Percentiles rank a stretch among this genome's conserved stretches.
Evolutionary conservation across 1,140 invertebrate genomes (phyloP).

Genomic region (Zaprionus inermis): DNA sequence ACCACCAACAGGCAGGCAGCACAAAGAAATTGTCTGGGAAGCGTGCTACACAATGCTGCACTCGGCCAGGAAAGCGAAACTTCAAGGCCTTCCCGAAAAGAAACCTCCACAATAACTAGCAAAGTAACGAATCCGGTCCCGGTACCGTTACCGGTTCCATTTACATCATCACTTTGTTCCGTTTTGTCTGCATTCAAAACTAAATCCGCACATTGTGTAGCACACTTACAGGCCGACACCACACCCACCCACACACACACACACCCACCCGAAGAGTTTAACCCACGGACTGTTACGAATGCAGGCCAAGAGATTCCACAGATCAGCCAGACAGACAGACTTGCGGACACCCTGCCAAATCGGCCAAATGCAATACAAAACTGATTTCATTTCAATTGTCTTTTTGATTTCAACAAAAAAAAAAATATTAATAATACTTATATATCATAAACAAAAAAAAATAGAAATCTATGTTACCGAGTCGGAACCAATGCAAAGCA

Average conservation of each 20-base stretch:
- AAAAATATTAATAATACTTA: conserved; percentile 16
- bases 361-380: conserved; percentile 28
- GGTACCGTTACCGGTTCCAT: conserved; percentile 26
- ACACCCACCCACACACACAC: background rate
- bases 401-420: conserved; percentile 26
- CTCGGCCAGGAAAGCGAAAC: background rate
- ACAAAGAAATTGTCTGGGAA: conserved; percentile 10
- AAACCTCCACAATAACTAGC: conserved; percentile 13
- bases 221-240: conserved; percentile 20
- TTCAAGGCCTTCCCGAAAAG: conserved; percentile 3
- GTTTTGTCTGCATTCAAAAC: conserved; percentile 2
- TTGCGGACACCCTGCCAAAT: conserved; percentile 41
- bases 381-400: conserved; percentile 35
- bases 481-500: conserved; percentile 80
- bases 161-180: conserved; percentile 16
- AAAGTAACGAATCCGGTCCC: conserved; percentile 20
- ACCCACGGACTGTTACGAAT: conserved; percentile 39
- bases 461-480: conserved; percentile 38
- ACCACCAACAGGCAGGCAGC: background rate
- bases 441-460: conserved; percentile 41
- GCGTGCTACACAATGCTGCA: conserved; percentile 36
- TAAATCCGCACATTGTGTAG: conserved; percentile 27
- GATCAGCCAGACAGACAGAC: conserved; percentile 30
- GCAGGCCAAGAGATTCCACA: conserved; percentile 31
- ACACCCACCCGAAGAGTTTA: conserved; percentile 13